Conservation (phyloP, 2,888 invertebrate species). For the Tipula vernalis region DNA sequence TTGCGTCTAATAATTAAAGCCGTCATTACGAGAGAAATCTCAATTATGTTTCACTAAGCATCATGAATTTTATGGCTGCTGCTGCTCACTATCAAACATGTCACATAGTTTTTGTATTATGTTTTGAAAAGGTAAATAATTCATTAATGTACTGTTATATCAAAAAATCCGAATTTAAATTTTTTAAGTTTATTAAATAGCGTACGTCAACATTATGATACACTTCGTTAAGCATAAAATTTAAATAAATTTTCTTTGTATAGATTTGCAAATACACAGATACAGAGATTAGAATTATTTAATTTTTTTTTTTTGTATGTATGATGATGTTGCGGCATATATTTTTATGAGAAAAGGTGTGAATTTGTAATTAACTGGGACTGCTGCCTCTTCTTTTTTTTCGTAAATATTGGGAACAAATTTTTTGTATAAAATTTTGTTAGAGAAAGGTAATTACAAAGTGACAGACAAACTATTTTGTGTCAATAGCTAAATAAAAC, state of each 20-base stretch:
- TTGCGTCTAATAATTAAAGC: not conserved
- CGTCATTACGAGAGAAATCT: not conserved
- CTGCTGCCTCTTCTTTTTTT: not conserved
- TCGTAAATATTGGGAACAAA: not conserved
- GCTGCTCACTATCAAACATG: not conserved
- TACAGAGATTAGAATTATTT: not conserved
- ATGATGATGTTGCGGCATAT: not conserved
- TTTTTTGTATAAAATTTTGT: not conserved
- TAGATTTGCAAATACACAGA: not conserved
- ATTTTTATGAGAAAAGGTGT: not conserved
- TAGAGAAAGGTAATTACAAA: not conserved
- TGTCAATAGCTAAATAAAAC: not conserved
- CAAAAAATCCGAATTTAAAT: not conserved
- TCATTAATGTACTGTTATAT: not conserved
- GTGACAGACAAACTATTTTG: not conserved
- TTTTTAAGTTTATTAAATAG: not conserved
- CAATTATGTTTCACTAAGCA: not conserved
- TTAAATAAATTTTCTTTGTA: not conserved
- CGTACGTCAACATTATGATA: not conserved
- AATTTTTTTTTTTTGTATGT: not conserved
- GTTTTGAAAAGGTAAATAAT: not conserved
- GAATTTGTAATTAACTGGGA: not conserved
- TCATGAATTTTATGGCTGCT: not conserved
- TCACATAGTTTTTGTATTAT: not conserved
- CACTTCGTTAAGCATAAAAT: not conserved